Evolutionary conservation across 2,113 vertebrate species (phyloP).

Genomic region (Isurus oxyrinchus): DNA sequence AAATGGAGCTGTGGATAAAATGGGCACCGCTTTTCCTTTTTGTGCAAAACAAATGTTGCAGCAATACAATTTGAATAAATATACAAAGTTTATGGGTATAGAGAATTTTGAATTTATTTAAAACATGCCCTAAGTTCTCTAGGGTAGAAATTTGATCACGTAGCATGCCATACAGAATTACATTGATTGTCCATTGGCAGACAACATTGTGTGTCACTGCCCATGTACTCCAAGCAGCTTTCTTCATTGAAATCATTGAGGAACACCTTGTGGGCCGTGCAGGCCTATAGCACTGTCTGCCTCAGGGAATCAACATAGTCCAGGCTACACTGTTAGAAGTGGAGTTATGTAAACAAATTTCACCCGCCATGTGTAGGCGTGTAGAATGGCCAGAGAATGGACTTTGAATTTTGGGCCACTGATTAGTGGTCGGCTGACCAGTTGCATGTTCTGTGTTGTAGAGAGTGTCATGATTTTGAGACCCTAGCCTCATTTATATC

Average conservation of each 20-base stretch:
- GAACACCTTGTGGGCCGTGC: background rate
- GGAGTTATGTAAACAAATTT: too few relatives aligned
- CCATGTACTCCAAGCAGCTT: too few relatives aligned
- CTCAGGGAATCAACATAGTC: background rate
- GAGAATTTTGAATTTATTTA: background rate
- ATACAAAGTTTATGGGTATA: background rate
- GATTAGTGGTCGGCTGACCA: background rate
- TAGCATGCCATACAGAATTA: background rate
- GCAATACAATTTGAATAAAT: background rate
- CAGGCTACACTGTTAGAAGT: background rate
- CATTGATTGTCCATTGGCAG: background rate
- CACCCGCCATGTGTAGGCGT: background rate
- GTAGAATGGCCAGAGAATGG: background rate
- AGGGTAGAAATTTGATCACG: background rate
- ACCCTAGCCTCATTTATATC: background rate
- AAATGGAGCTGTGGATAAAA: background rate
- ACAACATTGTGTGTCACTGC: background rate
- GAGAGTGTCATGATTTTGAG: background rate
- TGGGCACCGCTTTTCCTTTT: background rate
- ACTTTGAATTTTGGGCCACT: background rate
- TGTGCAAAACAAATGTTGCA: background rate
- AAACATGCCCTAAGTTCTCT: background rate
- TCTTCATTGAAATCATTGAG: background rate
- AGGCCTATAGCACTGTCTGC: background rate
- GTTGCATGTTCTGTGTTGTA: background rate